Conservation (phyloP, 2,888 invertebrate genomes). For the Acronicta psi region DNA sequence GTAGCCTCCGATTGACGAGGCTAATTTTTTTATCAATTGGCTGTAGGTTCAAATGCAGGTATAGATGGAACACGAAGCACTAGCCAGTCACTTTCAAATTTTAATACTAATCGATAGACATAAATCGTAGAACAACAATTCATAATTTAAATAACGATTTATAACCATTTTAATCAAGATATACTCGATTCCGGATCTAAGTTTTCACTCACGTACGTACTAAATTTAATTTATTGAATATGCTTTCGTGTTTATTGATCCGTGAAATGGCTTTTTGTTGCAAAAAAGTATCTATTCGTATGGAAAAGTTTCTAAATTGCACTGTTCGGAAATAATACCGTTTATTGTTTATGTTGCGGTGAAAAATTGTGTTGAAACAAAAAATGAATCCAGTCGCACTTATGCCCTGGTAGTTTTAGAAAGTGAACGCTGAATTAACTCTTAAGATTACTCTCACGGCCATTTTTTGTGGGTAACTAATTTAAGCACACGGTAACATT, state of each 20-base stretch:
- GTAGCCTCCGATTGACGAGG: constrained; percentile 56
- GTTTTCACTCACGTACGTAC: constrained; percentile 57
- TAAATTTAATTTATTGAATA: constrained; percentile 61
- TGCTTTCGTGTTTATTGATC: constrained; percentile 63
- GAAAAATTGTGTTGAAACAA: constrained; percentile 48
- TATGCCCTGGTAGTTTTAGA: constrained; percentile 65
- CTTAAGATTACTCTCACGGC: constrained; percentile 60
- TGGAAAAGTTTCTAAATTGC: constrained; percentile 68
- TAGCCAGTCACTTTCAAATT: constrained; percentile 32
- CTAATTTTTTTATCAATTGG: constrained; percentile 63
- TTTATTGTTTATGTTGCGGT: constrained; percentile 60
- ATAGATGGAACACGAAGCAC: constrained; percentile 37
- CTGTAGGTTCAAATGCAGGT: constrained; percentile 45
- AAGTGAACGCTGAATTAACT: constrained; percentile 67
- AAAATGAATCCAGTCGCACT: constrained; percentile 47
- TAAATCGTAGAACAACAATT: constrained; percentile 32
- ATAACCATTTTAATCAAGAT: constrained; percentile 38
- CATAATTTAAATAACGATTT: constrained; percentile 28
- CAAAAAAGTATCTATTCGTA: constrained; percentile 56
- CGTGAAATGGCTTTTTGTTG: constrained; percentile 65
- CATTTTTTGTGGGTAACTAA: constrained; percentile 66
- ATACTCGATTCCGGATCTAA: constrained; percentile 29
- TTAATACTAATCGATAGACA: constrained; percentile 31
- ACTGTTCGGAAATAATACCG: constrained; percentile 66
- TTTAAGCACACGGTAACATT: constrained; percentile 62